phyloP scores from a whole-genome alignment of 2,113 vertebrate genomes.

The Siphamia tubifer region DNA sequence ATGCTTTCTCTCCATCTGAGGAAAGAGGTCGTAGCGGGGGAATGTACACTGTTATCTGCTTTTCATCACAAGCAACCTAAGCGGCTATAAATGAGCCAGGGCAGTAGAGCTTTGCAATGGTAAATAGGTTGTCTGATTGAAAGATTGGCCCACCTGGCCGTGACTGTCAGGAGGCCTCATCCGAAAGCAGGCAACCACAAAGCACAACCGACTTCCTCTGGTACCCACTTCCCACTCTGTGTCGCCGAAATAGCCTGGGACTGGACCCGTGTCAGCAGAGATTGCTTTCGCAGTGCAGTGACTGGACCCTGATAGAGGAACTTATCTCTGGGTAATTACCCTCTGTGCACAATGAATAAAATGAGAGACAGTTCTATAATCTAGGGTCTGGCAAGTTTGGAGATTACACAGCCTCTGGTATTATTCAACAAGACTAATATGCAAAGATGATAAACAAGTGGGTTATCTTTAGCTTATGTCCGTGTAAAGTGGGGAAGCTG shows the following conservation, averaged over 20 bases:
- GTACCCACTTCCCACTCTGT: slow-evolving; percentile 35
- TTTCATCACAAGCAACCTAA: slow-evolving; percentile 42
- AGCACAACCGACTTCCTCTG: slow-evolving; percentile 13
- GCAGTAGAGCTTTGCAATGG: slow-evolving; percentile 72
- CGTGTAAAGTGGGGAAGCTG: slow-evolving; percentile 36
- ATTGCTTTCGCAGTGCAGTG: slow-evolving; percentile 56
- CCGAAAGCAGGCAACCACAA: slow-evolving; percentile 61
- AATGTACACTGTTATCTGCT: slow-evolving; percentile 48
- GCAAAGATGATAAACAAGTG: slow-evolving; percentile 69
- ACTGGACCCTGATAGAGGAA: slow-evolving; percentile 60
- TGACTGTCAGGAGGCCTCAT: slow-evolving; percentile 67
- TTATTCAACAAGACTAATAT: slow-evolving; percentile 60
- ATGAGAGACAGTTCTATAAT: slow-evolving; percentile 75
- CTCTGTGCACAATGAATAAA: slow-evolving; percentile 74
- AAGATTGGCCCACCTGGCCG: slow-evolving; percentile 68
- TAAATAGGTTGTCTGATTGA: slow-evolving; percentile 76
- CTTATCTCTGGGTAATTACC: slow-evolving; percentile 79
- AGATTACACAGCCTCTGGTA: slow-evolving; percentile 66
- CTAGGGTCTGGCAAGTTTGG: slow-evolving; percentile 65
- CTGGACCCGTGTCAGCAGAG: slow-evolving; percentile 59
- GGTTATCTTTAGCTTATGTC: slow-evolving; percentile 54
- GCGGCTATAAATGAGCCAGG: slow-evolving; percentile 52
- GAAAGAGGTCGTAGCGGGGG: slow-evolving; percentile 24
- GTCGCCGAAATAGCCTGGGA: slow-evolving; percentile 63
- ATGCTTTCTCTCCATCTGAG: slow-evolving; percentile 21